Evolutionary conservation across 2,113 vertebrate genomes (phyloP).

Genomic region (Cryptotis parvus): DNA sequence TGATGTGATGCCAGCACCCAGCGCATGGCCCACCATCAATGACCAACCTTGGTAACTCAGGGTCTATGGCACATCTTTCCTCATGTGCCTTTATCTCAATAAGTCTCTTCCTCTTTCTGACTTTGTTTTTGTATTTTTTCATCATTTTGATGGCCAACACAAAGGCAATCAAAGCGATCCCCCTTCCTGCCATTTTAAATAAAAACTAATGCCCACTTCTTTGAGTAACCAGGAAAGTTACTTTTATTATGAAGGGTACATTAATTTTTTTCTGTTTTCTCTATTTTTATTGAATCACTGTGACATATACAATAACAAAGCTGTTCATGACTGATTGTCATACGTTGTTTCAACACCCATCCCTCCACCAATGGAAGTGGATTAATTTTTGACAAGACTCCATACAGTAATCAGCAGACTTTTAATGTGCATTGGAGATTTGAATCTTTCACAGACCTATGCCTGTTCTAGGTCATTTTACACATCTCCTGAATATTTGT

Average conservation of each 20-base stretch:
- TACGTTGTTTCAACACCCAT: too few relatives aligned
- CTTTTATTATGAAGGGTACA: neutral
- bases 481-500: neutral
- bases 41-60: neutral
- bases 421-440: neutral
- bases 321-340: too few relatives aligned
- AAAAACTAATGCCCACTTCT: constrained; percentile 1
- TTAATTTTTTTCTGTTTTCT: too few relatives aligned
- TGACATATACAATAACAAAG: too few relatives aligned
- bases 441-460: neutral
- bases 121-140: neutral
- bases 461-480: neutral
- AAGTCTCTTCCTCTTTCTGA: neutral
- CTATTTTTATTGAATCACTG: too few relatives aligned
- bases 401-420: neutral
- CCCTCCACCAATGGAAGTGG: too few relatives aligned
- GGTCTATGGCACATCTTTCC: neutral
- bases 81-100: neutral
- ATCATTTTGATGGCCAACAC: neutral
- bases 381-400: neutral
- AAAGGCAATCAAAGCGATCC: neutral
- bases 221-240: neutral
- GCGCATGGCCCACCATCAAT: neutral
- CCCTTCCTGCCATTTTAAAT: neutral
- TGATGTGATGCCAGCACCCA: neutral